These are phyloP conservation scores for Varroa destructor DNA, from an alignment of 1,140 invertebrate species.

Conservation along the genomic window DNA sequence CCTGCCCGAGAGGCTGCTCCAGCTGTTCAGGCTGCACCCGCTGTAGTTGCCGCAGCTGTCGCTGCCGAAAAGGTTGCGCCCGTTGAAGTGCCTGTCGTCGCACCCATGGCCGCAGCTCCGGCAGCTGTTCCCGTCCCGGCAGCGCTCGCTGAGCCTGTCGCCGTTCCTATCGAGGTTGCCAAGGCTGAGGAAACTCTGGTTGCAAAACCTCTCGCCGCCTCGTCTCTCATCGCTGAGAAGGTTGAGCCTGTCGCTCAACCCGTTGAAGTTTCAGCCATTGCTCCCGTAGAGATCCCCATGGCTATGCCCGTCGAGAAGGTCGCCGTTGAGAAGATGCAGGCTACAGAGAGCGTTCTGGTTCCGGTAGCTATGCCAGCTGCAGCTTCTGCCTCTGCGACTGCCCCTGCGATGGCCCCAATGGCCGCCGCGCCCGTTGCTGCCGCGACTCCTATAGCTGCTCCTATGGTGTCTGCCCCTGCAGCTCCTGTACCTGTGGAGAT, in stretches of 20 bases:
- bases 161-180: constrained; percentile 1
- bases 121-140: neutral
- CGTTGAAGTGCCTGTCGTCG: constrained; percentile 8
- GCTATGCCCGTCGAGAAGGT: neutral
- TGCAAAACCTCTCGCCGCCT: neutral
- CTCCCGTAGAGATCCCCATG: neutral
- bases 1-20: neutral
- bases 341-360: no score
- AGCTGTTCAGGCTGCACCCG: neutral
- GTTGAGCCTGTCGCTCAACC: neutral
- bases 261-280: neutral
- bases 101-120: neutral
- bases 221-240: constrained; percentile 18
- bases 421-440: neutral
- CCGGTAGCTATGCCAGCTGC: neutral
- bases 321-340: no score
- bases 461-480: neutral
- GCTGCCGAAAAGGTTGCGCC: constrained; percentile 1
- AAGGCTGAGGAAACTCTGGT: constrained; percentile 1
- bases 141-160: neutral
- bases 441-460: neutral
- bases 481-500: neutral
- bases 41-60: neutral
- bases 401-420: neutral
- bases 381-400: neutral